Conservation (phyloP, 2,888 invertebrate species). For the Ceraclea dissimilis region DNA sequence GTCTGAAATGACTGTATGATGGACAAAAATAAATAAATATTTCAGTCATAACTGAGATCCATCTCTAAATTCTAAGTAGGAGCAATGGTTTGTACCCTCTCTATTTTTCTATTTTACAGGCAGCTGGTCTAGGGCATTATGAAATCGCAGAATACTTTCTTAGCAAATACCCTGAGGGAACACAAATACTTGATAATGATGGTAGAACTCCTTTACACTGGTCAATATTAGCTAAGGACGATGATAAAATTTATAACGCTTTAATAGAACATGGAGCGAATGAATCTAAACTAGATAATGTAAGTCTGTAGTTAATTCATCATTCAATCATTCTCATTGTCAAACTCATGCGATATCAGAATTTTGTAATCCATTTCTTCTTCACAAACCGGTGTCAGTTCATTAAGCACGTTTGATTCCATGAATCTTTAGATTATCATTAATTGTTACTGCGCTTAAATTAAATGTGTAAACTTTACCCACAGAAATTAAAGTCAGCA, state of each 20-base stretch:
- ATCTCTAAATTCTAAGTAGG: too few species aligned
- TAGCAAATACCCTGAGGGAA: conserved; percentile 59
- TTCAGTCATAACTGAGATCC: background rate
- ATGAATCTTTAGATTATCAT: too few species aligned
- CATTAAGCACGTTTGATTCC: too few species aligned
- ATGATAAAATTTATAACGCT: conserved; percentile 67
- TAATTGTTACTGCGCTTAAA: too few species aligned
- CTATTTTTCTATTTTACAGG: conserved; percentile 43
- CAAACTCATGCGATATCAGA: too few species aligned
- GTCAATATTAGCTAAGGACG: conserved; percentile 73
- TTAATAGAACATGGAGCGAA: conserved; percentile 78
- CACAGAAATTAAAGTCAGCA: conserved; percentile 81
- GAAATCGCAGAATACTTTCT: conserved; percentile 69
- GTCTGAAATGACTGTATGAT: too few species aligned
- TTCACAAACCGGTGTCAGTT: too few species aligned
- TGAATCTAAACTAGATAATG: conserved; percentile 75
- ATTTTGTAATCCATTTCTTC: too few species aligned
- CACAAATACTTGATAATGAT: conserved; percentile 67
- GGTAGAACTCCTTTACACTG: conserved; percentile 86
- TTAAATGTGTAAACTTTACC: too few species aligned
- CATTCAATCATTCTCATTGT: too few species aligned
- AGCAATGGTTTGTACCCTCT: background rate
- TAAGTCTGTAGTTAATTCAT: conserved; percentile 42
- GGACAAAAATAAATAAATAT: background rate
- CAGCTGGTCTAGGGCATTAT: conserved; percentile 72